phyloP scores from a whole-genome alignment of 2,113 vertebrate genomes.

The Coryphaenoides rupestris region DNA sequence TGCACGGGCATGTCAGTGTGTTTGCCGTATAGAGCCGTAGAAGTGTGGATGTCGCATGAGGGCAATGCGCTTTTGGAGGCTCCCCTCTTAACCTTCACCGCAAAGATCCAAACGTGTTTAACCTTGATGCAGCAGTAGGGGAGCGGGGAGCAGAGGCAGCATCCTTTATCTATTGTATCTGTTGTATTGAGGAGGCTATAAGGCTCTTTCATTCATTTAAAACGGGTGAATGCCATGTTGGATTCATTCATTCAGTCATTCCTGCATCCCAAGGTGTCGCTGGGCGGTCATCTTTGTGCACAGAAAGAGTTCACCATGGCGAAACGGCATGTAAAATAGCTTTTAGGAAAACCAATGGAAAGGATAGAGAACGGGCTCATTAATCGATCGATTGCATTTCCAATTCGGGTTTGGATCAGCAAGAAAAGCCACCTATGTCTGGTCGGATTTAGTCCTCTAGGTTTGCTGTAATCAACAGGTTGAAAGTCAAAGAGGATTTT shows the following conservation, averaged over 20 bases:
- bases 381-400: conserved; percentile 47
- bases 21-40: conserved; percentile 62
- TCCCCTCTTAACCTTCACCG: conserved; percentile 67
- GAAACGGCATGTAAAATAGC: conserved; percentile 52
- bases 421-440: conserved; percentile 50
- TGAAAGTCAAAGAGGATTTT: conserved; percentile 70
- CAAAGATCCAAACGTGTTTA: conserved; percentile 61
- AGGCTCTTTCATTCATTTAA: no score
- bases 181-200: no score
- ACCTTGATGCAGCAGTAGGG: conserved; percentile 67
- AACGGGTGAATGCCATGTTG: conserved; percentile 45
- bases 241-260: conserved; percentile 68
- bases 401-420: conserved; percentile 45
- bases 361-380: conserved; percentile 24
- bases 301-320: conserved; percentile 65
- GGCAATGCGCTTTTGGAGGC: conserved; percentile 71
- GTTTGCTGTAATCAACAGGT: conserved; percentile 78
- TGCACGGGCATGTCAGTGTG: conserved; percentile 43
- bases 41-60: conserved; percentile 73
- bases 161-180: background rate
- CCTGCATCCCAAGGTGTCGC: conserved; percentile 64
- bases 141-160: conserved; percentile 41
- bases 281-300: conserved; percentile 70
- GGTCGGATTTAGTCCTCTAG: conserved; percentile 51
- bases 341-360: conserved; percentile 36